Percentiles rank a stretch among this genome's conserved stretches.
Evolutionary conservation across 2,797 vertebrate species (phyloP).

Genomic region (Propithecus deckenii): DNA sequence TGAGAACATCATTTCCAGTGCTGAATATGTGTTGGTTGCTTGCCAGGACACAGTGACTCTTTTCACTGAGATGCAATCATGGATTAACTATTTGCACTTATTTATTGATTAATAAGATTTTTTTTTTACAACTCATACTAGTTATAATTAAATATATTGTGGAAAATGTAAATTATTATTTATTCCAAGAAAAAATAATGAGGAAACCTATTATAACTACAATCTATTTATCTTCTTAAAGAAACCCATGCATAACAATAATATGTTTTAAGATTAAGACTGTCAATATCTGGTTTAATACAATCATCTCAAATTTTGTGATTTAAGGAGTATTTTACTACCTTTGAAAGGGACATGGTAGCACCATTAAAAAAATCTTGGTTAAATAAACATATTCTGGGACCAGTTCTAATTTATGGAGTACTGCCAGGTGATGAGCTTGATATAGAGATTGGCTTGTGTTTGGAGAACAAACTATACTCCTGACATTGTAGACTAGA

Average conservation of each 20-base stretch:
- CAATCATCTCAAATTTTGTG: neutral
- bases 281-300: neutral
- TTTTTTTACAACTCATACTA: neutral
- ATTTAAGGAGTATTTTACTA: neutral
- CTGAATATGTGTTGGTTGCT: neutral
- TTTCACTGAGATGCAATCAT: neutral
- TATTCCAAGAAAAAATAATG: slow-evolving; percentile 32
- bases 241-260: neutral
- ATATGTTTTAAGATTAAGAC: neutral
- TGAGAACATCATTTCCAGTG: neutral
- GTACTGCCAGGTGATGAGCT: neutral
- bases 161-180: neutral
- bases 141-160: neutral
- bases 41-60: neutral
- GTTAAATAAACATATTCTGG: neutral
- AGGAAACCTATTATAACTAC: neutral
- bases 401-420: neutral
- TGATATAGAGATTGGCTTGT: neutral
- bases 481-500: neutral
- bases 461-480: neutral
- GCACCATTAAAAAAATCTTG: neutral
- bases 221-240: neutral
- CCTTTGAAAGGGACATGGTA: neutral
- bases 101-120: neutral
- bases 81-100: neutral